Base-by-base conservation (phyloP, 2,888 invertebrate species). In the Dynastes tityus region DNA sequence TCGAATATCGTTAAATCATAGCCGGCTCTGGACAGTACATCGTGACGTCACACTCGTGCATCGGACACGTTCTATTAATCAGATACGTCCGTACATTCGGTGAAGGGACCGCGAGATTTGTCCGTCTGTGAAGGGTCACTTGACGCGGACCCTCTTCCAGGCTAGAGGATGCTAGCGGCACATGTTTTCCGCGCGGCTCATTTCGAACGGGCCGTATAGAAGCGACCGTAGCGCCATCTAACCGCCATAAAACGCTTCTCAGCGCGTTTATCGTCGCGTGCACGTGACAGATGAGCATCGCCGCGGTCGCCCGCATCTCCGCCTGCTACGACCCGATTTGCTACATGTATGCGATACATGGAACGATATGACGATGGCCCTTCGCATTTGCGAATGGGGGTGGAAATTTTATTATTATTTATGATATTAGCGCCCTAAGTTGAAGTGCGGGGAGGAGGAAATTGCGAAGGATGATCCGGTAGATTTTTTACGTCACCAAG, bases 11-110 rank as follows among this genome's bases (percentile, higher is more conserved):
- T 61, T 61, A 61, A 61, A 61, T 61, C 61, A 61, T 29, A 29
- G 11, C n/a, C 61, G 5, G 61, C 29, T 5, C 22, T 22, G 61
- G 45, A 45, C 45, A 8, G 45, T 8, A 45, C 45, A 11, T 11
- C 9, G 11, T 6, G 6, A 22, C 58, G 58, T 29, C 29, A 29
- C 27, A 11, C 2, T 29, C 61, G 27, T 61, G 61, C 61, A 29
- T 58, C 40, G 58, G 71, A 71, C 71, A 55, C 32, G 5, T 71
- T 71, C 32, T 58, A 58, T 71, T 71, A 71, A 71, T 71, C 71
- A 71, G 71, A 71, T 71, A 58, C 13, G 37, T 71, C 58, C 55
- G 55, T 49, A 37, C n/a, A 6, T 53, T 53, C 4, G 16, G 40
- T 40, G 67, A 40, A n/a, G 22, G 67, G 22, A 53, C 5, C 63